Percentiles rank a stretch among this genome's conserved stretches.
Conservation (phyloP, 2,797 vertebrate species). For the Pseudomugil tenellus region DNA sequence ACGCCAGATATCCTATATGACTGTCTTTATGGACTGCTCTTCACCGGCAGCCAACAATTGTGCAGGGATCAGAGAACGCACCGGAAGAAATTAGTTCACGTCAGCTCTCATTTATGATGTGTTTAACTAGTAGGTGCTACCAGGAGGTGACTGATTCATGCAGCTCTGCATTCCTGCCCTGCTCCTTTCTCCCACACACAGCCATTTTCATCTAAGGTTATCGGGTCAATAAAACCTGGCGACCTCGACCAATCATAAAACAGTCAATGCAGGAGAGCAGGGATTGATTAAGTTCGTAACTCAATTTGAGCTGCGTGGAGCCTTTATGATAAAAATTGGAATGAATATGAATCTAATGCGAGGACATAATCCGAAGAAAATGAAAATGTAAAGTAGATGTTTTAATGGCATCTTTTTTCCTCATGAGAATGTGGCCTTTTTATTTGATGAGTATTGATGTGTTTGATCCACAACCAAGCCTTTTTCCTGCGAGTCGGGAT, state of each 20-base stretch:
- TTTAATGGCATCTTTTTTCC: constrained; percentile 75
- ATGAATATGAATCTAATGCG: constrained; percentile 76
- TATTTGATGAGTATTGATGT: constrained; percentile 68
- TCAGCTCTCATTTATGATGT: constrained; percentile 75
- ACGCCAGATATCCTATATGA: constrained; percentile 41
- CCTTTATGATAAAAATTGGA: constrained; percentile 74
- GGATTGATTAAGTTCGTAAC: constrained; percentile 83
- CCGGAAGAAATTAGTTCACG: constrained; percentile 76
- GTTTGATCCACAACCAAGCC: constrained; percentile 47
- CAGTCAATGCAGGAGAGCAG: constrained; percentile 67
- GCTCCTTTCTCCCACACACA: constrained; percentile 41
- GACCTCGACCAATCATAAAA: constrained; percentile 83
- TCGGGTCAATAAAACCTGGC: constrained; percentile 79
- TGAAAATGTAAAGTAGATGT: constrained; percentile 78
- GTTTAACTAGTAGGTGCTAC: constrained; percentile 65
- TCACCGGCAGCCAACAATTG: constrained; percentile 37
- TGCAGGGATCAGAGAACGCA: constrained; percentile 62
- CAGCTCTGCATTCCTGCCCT: constrained; percentile 47
- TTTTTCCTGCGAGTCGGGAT: constrained; percentile 26
- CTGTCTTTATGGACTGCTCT: constrained; percentile 66
- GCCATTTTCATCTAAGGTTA: constrained; percentile 79
- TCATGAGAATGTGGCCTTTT: constrained; percentile 64
- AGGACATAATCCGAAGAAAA: constrained; percentile 76
- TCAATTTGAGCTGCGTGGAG: constrained; percentile 73
- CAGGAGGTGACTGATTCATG: constrained; percentile 47